Conservation (phyloP, 2,113 vertebrate species). For the Raja brachyura region DNA sequence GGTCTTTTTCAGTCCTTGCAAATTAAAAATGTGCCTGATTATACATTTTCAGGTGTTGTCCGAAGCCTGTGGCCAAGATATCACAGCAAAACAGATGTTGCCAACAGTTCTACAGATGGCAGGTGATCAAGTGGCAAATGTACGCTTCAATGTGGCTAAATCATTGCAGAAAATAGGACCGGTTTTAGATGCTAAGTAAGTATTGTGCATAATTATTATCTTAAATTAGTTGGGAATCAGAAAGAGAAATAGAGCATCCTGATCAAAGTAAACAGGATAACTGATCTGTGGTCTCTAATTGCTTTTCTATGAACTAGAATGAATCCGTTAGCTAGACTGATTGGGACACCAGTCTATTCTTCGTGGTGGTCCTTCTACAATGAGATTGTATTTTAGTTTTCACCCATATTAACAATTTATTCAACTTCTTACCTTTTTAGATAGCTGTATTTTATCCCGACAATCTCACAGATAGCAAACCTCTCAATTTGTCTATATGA, state of each 20-base stretch:
- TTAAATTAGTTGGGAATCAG: not conserved
- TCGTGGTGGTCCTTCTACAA: not conserved
- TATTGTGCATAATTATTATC: not conserved
- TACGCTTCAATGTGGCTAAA: constrained; percentile 86
- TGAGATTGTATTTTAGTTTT: not conserved
- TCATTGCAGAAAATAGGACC: constrained; percentile 83
- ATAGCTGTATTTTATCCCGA: not conserved
- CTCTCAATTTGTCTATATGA: not conserved
- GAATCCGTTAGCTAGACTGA: no score
- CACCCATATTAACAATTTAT: not conserved
- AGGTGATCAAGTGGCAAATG: constrained; percentile 82
- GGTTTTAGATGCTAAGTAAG: constrained; percentile 70
- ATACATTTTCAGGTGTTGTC: constrained; percentile 63
- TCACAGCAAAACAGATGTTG: constrained; percentile 84
- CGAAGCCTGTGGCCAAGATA: constrained; percentile 76
- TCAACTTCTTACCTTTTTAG: not conserved
- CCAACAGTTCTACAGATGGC: constrained; percentile 84
- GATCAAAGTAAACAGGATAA: not conserved
- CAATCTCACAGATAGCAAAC: not conserved
- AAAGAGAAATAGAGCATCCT: not conserved
- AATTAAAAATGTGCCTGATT: no score
- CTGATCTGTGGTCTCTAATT: not conserved
- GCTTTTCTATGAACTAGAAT: not conserved
- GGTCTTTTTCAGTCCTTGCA: not conserved
- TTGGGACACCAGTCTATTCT: no score